Evolutionary conservation across 1,140 invertebrate species (phyloP).

Genomic region (Drosophila willistoni): DNA sequence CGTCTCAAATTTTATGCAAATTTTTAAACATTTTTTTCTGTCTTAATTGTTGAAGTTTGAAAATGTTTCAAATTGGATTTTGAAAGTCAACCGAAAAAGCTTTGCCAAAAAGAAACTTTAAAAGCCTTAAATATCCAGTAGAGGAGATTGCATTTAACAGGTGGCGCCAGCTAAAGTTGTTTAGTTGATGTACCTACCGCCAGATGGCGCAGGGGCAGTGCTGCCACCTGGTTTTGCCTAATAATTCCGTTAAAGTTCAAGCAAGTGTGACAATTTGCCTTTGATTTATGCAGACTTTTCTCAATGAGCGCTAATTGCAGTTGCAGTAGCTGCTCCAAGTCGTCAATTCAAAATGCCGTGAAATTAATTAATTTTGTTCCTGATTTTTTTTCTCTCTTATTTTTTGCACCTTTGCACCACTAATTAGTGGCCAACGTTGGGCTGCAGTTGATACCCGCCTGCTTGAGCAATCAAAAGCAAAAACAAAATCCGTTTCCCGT

Average conservation of each 20-base stretch:
- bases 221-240: background rate
- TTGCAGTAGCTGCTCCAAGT: conserved; percentile 6
- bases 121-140: background rate
- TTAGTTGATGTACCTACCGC: background rate
- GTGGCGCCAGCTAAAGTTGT: background rate
- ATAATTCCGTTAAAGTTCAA: background rate
- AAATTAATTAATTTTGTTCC: conserved; percentile 76
- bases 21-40: too few relatives aligned
- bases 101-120: background rate
- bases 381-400: conserved; percentile 1
- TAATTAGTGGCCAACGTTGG: conserved; percentile 76
- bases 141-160: background rate
- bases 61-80: too few relatives aligned
- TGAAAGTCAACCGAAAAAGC: background rate
- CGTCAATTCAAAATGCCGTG: conserved; percentile 52
- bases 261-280: background rate
- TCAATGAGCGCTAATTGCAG: conserved; percentile 38
- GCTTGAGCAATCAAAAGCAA: conserved; percentile 43
- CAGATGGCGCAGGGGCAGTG: background rate
- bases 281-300: background rate
- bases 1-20: too few relatives aligned
- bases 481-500: conserved; percentile 46
- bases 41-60: too few relatives aligned
- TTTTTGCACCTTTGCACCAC: conserved; percentile 63
- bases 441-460: conserved; percentile 30